Evolutionary conservation across 92 coral and sea anemone genomes (phyloP).

Genomic region (Metridium senile): DNA sequence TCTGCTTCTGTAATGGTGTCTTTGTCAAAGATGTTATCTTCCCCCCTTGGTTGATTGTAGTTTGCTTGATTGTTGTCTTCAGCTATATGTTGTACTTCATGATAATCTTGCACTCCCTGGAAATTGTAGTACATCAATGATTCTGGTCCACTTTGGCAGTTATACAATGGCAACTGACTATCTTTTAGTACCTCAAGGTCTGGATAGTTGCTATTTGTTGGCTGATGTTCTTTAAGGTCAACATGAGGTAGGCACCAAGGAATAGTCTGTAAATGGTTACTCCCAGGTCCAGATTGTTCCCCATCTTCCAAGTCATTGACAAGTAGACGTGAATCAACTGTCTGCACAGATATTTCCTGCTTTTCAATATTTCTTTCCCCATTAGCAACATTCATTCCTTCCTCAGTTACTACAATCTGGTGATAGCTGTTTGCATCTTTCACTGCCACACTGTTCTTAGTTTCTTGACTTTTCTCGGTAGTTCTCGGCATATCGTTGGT

Average conservation of each 20-base stretch:
- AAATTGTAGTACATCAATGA: not conserved
- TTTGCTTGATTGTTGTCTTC: not conserved
- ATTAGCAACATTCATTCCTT: not conserved
- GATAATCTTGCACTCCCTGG: not conserved
- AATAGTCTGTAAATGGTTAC: not conserved
- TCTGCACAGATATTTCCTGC: slow-evolving; percentile 18
- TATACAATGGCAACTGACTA: not conserved
- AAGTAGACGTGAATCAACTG: slow-evolving; percentile 2
- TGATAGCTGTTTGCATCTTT: not conserved
- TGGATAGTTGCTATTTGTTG: not conserved
- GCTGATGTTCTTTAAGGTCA: not conserved
- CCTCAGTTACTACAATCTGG: slow-evolving; percentile 25
- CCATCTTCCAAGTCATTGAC: not conserved
- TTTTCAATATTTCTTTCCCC: not conserved
- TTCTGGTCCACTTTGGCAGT: not conserved
- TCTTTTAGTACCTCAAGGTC: not conserved
- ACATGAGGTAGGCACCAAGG: not conserved
- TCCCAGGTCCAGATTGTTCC: not conserved
- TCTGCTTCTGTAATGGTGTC: not conserved
- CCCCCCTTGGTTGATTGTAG: no score
- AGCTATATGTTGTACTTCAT: not conserved
- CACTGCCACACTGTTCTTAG: not conserved
- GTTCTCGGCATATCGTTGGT: not conserved
- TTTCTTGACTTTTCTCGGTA: not conserved
- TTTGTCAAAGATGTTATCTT: not conserved